Percentiles rank a stretch among this genome's conserved stretches.
phyloP scores from a whole-genome alignment of 2,797 vertebrate species.

The Nannoperca australis region DNA sequence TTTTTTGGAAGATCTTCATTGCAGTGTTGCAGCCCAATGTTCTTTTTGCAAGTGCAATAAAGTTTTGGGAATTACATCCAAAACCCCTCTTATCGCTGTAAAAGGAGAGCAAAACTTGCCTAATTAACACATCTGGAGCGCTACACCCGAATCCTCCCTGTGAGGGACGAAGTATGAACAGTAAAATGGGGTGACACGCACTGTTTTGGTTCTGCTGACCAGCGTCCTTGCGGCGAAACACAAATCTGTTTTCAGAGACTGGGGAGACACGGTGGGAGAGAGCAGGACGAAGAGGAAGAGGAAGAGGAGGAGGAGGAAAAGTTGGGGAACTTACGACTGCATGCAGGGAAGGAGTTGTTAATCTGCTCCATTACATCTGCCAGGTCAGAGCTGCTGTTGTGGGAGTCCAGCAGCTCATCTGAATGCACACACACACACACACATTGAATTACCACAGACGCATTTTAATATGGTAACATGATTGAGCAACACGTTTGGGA shows the following conservation, averaged over 20 bases:
- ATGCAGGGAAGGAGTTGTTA: conserved; percentile 95
- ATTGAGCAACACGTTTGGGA: conserved; percentile 28
- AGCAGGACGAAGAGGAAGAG: not conserved
- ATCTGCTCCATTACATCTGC: conserved; percentile 98
- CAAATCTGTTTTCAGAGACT: conserved; percentile 44
- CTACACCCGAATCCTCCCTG: not conserved
- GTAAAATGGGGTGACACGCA: not conserved
- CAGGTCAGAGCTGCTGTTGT: conserved; percentile 92
- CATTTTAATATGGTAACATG: conserved; percentile 5
- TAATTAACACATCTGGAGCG: conserved; percentile 1
- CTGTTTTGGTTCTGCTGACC: conserved; percentile 49
- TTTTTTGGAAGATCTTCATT: too few relatives aligned
- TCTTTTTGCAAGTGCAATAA: not conserved
- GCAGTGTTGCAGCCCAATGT: not conserved
- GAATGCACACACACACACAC: conserved; percentile 72
- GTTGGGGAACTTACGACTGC: conserved; percentile 91
- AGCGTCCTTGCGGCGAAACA: conserved; percentile 33
- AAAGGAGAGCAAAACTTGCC: not conserved
- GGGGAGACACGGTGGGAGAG: conserved; percentile 21
- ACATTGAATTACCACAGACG: conserved; percentile 26
- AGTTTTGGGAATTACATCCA: not conserved
- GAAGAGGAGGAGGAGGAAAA: conserved; percentile 19
- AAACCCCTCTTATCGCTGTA: not conserved
- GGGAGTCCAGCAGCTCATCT: conserved; percentile 91
- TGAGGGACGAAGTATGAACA: not conserved